phyloP scores from a whole-genome alignment of 2,888 invertebrate species.

The Drosophila mimica region DNA sequence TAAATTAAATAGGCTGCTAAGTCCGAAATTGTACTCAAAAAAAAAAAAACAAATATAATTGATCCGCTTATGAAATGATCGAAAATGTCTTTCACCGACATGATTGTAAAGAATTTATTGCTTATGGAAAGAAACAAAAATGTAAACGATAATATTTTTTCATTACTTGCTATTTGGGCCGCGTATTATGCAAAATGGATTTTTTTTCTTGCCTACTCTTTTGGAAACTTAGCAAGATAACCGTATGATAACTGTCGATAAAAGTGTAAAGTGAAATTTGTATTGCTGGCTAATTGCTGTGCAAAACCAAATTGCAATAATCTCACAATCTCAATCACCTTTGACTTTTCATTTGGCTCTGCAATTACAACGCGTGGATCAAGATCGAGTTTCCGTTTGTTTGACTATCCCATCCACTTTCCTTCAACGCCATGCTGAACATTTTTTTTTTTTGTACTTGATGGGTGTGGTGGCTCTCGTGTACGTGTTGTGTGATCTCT shows the following conservation, averaged over 20 bases:
- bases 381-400: neutral
- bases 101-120: neutral
- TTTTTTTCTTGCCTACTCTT: neutral
- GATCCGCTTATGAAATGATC: neutral
- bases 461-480: neutral
- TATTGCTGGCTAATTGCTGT: neutral
- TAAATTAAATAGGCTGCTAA: neutral
- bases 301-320: neutral
- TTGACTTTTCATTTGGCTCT: neutral
- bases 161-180: neutral
- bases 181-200: neutral
- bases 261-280: neutral
- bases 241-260: neutral
- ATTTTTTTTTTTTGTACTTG: neutral
- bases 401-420: neutral
- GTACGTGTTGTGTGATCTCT: neutral
- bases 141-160: neutral
- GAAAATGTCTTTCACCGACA: neutral
- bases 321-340: neutral
- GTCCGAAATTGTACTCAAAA: too few relatives aligned
- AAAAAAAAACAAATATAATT: too few relatives aligned
- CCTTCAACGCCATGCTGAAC: neutral
- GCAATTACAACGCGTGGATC: too few relatives aligned
- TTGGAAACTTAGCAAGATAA: neutral
- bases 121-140: neutral